Evolutionary conservation across 2,113 vertebrate genomes (phyloP).

Genomic region (Heterocephalus glaber): DNA sequence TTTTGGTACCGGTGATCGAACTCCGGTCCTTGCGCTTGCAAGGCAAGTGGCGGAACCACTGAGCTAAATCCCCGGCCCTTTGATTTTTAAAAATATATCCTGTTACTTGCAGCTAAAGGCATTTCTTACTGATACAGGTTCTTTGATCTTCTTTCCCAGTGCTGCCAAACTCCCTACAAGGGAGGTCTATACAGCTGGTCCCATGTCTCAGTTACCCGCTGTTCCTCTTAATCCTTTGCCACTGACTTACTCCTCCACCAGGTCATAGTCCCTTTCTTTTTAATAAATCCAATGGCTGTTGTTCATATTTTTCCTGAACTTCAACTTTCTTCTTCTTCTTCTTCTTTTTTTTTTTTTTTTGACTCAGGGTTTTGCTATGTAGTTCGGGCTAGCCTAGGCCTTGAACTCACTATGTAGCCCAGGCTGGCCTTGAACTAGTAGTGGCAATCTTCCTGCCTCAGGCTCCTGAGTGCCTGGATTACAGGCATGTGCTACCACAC

Average conservation of each 20-base stretch:
- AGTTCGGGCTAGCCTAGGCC: too few species aligned
- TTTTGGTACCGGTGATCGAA: too few species aligned
- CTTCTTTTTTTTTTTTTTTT: too few species aligned
- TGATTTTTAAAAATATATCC: background rate
- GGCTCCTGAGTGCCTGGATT: too few species aligned
- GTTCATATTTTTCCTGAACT: background rate
- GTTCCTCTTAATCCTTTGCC: background rate
- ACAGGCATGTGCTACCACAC: background rate
- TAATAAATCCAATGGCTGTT: background rate
- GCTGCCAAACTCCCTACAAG: background rate
- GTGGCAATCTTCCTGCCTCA: too few species aligned
- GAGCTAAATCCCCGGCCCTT: too few species aligned
- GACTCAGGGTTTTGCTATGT: too few species aligned
- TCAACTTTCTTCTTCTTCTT: too few species aligned
- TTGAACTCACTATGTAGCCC: too few species aligned
- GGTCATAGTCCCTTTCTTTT: background rate
- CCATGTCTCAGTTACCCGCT: background rate
- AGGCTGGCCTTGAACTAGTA: too few species aligned
- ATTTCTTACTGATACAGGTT: background rate
- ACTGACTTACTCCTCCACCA: background rate
- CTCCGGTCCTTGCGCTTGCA: too few species aligned
- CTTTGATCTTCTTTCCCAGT: background rate
- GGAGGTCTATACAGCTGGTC: background rate
- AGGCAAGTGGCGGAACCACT: too few species aligned
- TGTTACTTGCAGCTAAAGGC: constrained; percentile 50